Percentiles rank a stretch among this genome's conserved stretches.
phyloP scores from a whole-genome alignment of 2,888 invertebrate genomes.

The Lycophotia porphyrea region DNA sequence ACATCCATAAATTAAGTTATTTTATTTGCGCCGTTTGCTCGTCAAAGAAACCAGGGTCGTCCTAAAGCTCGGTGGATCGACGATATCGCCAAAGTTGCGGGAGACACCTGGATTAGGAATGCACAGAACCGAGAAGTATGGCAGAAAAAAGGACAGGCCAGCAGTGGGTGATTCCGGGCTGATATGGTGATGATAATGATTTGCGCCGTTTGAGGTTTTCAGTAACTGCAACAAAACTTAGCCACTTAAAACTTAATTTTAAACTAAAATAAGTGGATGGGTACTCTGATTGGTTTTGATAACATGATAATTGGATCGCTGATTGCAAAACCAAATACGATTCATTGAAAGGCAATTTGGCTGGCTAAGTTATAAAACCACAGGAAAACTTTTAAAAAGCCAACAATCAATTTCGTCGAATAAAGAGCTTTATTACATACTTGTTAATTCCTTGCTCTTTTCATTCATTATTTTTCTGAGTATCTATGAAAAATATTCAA shows the following conservation, averaged over 20 bases:
- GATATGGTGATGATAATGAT: no score
- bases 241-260: not conserved
- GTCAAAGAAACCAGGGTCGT: no score
- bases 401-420: not conserved
- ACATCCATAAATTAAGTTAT: not conserved
- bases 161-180: no score
- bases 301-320: constrained; percentile 12
- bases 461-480: constrained; percentile 3
- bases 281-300: constrained; percentile 1
- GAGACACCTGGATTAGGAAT: no score
- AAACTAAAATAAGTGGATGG: not conserved
- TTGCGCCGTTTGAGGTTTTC: not conserved
- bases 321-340: constrained; percentile 1
- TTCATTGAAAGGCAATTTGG: not conserved
- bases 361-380: not conserved
- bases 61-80: no score
- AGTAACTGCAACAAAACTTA: not conserved
- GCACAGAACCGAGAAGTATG: no score
- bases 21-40: not conserved
- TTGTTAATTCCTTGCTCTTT: constrained; percentile 4
- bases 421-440: constrained; percentile 5
- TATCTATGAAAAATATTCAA: constrained; percentile 6
- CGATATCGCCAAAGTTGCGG: no score
- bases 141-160: no score
- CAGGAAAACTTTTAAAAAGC: not conserved